Percentiles rank a stretch among this genome's conserved stretches.
Conservation (phyloP, 2,797 vertebrate species). For the Catharus ustulatus region DNA sequence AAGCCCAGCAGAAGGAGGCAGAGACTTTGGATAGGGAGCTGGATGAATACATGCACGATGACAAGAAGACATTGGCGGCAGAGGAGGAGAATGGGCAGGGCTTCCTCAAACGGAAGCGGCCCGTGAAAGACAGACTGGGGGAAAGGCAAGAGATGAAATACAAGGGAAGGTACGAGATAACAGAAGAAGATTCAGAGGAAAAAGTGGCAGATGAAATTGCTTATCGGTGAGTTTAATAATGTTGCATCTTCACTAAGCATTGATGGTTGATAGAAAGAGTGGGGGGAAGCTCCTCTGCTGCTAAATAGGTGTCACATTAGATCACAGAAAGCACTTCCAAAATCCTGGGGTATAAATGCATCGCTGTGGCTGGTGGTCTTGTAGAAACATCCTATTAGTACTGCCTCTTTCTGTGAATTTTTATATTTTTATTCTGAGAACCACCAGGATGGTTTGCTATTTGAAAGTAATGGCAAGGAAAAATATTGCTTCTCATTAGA, state of each 20-base stretch:
- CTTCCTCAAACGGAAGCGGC: conserved; percentile 87
- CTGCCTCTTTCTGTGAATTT: not conserved
- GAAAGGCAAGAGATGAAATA: conserved; percentile 88
- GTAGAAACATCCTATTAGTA: not conserved
- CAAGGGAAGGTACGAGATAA: conserved; percentile 88
- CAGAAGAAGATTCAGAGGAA: conserved; percentile 86
- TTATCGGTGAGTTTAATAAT: conserved; percentile 79
- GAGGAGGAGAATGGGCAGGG: conserved; percentile 75
- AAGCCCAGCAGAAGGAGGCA: conserved; percentile 77
- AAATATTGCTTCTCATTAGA: not conserved
- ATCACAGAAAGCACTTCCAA: not conserved
- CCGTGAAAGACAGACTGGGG: conserved; percentile 87
- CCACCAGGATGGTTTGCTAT: not conserved
- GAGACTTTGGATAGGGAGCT: conserved; percentile 86
- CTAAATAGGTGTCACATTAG: not conserved
- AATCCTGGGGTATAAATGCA: not conserved
- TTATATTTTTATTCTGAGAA: not conserved
- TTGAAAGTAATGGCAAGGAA: not conserved
- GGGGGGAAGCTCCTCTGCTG: not conserved
- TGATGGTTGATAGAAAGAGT: not conserved
- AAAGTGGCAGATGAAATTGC: conserved; percentile 92
- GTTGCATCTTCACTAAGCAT: not conserved
- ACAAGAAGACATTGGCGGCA: conserved; percentile 61
- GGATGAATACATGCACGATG: conserved; percentile 88
- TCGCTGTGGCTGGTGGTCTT: not conserved